Conservation (phyloP, 2,888 invertebrate species). For the Sminthurinus aureus region DNA sequence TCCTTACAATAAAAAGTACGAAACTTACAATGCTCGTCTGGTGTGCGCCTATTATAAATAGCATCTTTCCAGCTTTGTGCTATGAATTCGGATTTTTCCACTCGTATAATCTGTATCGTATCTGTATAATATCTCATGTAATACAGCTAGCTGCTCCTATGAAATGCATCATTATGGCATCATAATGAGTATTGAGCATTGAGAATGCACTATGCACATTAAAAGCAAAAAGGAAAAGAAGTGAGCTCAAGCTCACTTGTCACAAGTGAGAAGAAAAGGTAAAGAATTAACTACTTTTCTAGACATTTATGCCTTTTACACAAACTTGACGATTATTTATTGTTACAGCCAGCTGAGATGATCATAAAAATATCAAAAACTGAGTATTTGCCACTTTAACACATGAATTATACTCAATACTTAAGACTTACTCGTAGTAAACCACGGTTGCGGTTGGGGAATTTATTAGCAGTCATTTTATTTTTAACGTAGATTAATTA, state of each 20-base stretch:
- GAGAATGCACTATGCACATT: too few species aligned
- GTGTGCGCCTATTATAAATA: too few species aligned
- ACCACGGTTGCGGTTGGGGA: too few species aligned
- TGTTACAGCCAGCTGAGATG: background rate
- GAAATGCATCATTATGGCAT: too few species aligned
- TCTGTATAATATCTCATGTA: background rate
- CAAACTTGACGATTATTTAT: conserved; percentile 14
- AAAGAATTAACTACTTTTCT: conserved; percentile 5
- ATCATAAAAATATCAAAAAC: background rate
- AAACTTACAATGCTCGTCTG: too few species aligned
- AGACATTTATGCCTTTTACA: conserved; percentile 20
- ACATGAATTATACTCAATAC: background rate
- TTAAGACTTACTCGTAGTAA: too few species aligned
- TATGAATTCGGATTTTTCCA: background rate
- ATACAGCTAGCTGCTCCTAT: background rate
- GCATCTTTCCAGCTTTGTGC: conserved; percentile 22
- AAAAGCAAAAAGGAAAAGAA: background rate
- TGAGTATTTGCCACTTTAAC: background rate
- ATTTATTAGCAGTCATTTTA: too few species aligned
- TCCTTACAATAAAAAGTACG: too few species aligned
- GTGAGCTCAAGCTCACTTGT: background rate
- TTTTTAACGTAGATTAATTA: too few species aligned
- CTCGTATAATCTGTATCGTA: background rate
- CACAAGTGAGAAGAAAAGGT: background rate
- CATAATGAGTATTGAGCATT: too few species aligned